Conservation (phyloP, 2,113 vertebrate species). For the Datnioides undecimradiatus region DNA sequence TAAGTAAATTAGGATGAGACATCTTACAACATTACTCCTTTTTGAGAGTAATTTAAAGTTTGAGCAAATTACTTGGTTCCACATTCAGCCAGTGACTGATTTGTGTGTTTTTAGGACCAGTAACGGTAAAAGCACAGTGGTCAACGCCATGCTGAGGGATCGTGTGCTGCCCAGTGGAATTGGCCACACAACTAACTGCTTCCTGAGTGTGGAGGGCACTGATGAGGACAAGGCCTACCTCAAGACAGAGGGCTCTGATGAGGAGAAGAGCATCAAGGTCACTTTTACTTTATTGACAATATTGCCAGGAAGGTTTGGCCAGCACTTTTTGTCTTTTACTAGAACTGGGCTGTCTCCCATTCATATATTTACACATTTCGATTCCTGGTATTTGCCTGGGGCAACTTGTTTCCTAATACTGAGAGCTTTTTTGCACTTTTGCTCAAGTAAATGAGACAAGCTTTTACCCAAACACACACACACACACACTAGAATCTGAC, state of each 20-base stretch:
- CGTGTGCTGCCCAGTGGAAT: slow-evolving; percentile 97
- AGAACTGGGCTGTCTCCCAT: neutral
- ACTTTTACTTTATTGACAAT: neutral
- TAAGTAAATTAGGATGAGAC: neutral
- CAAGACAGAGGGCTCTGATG: slow-evolving; percentile 97
- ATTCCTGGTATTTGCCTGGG: neutral
- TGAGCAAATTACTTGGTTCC: neutral
- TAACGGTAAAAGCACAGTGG: slow-evolving; percentile 97
- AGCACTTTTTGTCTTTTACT: neutral
- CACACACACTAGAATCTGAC: neutral
- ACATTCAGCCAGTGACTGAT: neutral
- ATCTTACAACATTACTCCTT: neutral
- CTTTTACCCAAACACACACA: neutral
- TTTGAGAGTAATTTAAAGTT: neutral
- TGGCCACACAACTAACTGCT: slow-evolving; percentile 99
- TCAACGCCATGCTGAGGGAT: slow-evolving; percentile 98
- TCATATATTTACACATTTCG: neutral
- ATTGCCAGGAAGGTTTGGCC: neutral
- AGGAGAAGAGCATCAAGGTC: slow-evolving; percentile 97
- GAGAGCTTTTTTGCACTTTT: too few relatives aligned
- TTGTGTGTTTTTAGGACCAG: slow-evolving; percentile 87
- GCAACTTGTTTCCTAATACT: too few relatives aligned
- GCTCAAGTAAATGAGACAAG: neutral
- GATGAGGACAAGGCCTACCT: slow-evolving; percentile 96
- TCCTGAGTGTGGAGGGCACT: slow-evolving; percentile 96